Evolutionary conservation across 1,140 invertebrate genomes (phyloP), one percentile per base, ranked within the genome.

Genomic region (Campodea augens): DNA sequence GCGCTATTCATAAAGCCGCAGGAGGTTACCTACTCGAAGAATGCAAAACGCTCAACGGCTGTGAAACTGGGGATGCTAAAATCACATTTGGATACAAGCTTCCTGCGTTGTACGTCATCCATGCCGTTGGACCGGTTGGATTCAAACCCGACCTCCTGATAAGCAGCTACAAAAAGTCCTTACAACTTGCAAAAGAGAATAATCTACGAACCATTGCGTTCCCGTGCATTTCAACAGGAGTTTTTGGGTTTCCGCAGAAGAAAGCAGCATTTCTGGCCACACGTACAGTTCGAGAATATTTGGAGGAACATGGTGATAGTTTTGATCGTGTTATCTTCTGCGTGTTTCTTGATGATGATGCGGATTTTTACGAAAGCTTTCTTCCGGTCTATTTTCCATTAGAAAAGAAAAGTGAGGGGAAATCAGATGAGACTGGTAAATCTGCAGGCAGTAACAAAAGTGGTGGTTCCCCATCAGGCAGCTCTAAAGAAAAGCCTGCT

Each of bases 191-290:
- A 24, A 62, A 65, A 43, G 62, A 74, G 46, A 68, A 83, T 51
- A 60, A 73, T 2, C 47, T 88, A 1, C 64, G 67, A 47, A 69
- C 75, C 4, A 71, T 90, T 51, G 70, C 83, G 27, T 86, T 90
- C 60, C 83, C 84, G 18, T 88, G 83, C 51, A 84, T 89, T 54
- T 83, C 81, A 0, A 88, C 85, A 41, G 84, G 84, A 12, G 70
- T 87, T 46, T 88, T 86, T 66, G 81, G 71, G 3, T 71, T 68
- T 53, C 67, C 68, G 23, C 62, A 62, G 55, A 59, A 64, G 44
- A 51, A 54, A 29, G 69, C 68, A 21, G 61, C 59, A 5, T 49
- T 56, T 46, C 57, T 71, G 36, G 68, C 63, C 20, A 38, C 71
- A 5, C 45, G 54, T 32, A 60, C 60, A 5, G 57, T 67, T 4